These are phyloP conservation scores for Salvator merianae DNA, from an alignment of 2,113 vertebrate genomes.

Conservation along the genomic window DNA sequence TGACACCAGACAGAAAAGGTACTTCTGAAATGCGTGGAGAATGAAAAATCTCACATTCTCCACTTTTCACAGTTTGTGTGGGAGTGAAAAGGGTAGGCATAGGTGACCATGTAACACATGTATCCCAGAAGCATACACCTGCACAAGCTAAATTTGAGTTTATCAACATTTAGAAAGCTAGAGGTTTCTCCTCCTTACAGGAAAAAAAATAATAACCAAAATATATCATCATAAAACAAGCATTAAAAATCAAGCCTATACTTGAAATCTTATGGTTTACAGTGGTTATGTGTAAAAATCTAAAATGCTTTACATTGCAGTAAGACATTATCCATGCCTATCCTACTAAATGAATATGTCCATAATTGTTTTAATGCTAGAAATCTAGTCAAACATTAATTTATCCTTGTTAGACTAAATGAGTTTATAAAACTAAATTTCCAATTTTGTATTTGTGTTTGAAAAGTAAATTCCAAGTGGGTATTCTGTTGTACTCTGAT, in stretches of 20 bases:
- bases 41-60: no score
- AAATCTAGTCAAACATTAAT: background rate
- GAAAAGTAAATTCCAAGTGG: background rate
- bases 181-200: background rate
- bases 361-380: background rate
- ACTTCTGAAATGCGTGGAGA: no score
- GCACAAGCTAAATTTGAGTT: background rate
- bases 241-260: background rate
- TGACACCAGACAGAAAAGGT: no score
- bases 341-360: background rate
- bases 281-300: background rate
- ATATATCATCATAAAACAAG: background rate
- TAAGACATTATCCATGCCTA: background rate
- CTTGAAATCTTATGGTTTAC: background rate
- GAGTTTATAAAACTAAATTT: background rate
- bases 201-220: background rate
- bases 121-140: no score
- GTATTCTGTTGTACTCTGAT: background rate
- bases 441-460: background rate
- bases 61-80: no score
- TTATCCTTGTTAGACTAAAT: background rate
- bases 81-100: no score
- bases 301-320: background rate
- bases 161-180: background rate
- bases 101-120: no score